Evolutionary conservation across 1,140 invertebrate species (phyloP).

Genomic region (Stegodyphus dumicola): DNA sequence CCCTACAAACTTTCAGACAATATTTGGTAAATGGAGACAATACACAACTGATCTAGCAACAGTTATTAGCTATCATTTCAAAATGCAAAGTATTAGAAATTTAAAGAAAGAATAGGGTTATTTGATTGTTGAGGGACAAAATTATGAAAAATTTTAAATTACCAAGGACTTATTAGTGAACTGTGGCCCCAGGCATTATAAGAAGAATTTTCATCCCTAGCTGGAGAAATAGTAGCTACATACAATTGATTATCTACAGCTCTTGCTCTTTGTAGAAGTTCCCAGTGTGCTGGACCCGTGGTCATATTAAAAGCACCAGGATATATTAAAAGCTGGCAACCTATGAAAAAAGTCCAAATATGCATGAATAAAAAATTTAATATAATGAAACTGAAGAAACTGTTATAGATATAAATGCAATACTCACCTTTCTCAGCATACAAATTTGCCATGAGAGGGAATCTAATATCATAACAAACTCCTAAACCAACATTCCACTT

Average conservation of each 20-base stretch:
- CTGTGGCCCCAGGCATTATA: slow-evolving; percentile 94
- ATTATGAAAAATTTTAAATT: slow-evolving; percentile 17
- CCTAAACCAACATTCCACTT: slow-evolving; percentile 87
- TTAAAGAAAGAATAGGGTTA: too few species aligned
- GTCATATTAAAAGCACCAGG: slow-evolving; percentile 97
- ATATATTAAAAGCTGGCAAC: slow-evolving; percentile 86
- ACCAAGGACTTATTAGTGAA: slow-evolving; percentile 86
- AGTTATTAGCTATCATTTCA: too few species aligned
- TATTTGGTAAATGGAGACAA: too few species aligned
- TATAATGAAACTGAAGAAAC: not conserved
- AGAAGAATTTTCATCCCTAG: slow-evolving; percentile 76
- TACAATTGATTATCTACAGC: slow-evolving; percentile 89
- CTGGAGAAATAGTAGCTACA: slow-evolving; percentile 75
- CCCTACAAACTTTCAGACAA: too few species aligned
- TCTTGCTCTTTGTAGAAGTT: slow-evolving; percentile 80
- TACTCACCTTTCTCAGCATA: slow-evolving; percentile 79
- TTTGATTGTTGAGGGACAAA: too few species aligned
- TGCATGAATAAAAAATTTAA: not conserved
- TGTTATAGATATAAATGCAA: not conserved
- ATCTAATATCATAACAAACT: slow-evolving; percentile 95
- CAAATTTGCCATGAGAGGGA: slow-evolving; percentile 87
- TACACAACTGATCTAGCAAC: too few species aligned
- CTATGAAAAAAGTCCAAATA: slow-evolving; percentile 67
- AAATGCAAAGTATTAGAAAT: too few species aligned
- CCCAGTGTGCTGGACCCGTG: slow-evolving; percentile 93